A percentile compares a stretch with the other conserved stretches of the same genome.
Conservation (phyloP, 2,888 invertebrate genomes). For the Plagodis pulveraria region DNA sequence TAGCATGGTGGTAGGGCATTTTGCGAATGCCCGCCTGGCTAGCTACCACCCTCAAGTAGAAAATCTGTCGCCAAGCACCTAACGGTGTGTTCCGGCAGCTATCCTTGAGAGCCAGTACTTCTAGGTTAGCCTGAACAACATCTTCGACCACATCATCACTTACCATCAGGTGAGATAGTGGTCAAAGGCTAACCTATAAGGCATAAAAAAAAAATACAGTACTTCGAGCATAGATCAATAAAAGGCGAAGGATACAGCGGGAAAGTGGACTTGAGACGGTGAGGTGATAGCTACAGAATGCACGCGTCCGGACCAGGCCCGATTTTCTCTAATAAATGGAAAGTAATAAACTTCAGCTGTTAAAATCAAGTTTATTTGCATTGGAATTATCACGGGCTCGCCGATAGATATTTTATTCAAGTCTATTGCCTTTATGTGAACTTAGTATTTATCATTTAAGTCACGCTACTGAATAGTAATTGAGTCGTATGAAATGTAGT, state of each 20-base stretch:
- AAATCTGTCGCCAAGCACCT: too few species aligned
- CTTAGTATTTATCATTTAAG: conserved; percentile 31
- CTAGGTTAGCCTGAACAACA: too few species aligned
- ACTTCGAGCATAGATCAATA: background rate
- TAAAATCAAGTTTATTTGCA: conserved; percentile 41
- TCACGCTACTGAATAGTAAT: conserved; percentile 21
- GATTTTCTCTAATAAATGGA: conserved; percentile 54
- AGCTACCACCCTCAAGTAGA: too few species aligned
- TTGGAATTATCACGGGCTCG: conserved; percentile 34
- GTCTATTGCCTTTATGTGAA: conserved; percentile 30
- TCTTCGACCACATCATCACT: too few species aligned
- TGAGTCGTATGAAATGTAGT: conserved; percentile 2
- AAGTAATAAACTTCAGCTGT: conserved; percentile 44
- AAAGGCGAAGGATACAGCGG: background rate
- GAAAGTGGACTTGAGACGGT: background rate
- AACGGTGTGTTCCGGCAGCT: too few species aligned
- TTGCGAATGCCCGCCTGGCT: too few species aligned
- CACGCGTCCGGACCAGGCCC: conserved; percentile 40
- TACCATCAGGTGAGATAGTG: too few species aligned
- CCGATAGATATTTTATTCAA: conserved; percentile 34
- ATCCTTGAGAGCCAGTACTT: too few species aligned
- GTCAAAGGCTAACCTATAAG: too few species aligned
- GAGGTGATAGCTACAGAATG: conserved; percentile 10
- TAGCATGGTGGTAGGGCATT: too few species aligned
- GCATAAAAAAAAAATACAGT: too few species aligned